Evolutionary conservation across 1,140 invertebrate species (phyloP), one percentile per base, ranked within the genome.

Genomic region (Aphaenogaster ashmeadi): DNA sequence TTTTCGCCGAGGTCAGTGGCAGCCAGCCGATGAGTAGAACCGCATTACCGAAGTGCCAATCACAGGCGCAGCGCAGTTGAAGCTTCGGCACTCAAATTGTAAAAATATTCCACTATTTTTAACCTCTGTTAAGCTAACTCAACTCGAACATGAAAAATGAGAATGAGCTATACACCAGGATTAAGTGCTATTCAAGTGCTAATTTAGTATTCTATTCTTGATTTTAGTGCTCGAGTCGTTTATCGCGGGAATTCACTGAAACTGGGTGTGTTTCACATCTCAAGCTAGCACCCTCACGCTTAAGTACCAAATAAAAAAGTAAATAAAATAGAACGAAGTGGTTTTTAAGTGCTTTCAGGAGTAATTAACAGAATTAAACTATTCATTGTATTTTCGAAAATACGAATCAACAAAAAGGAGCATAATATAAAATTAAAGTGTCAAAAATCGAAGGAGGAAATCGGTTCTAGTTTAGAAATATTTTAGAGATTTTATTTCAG

Each of bases 1-100:
- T 86, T 86, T 86, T 66, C 84, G 54, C 21, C 50, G 75, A 64
- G 84, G 72, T 86, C 75, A 87, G 67, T 80, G 77, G 85, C 75
- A 58, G 75, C 18, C 85, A 67, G 21, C 38, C 47, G 77, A 64
- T 60, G 67, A 38, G 64, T 21, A 62, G 41, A 86, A 87, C 41
- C 77, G 77, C 77, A 87, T 87, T 87, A 87, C 64, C 54, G 50
- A 87, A 69, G 47, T 87, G 85, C 77, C 86, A 87, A 86, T 87
- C 79, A 77, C 86, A 54, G 78, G 38, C 69, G 36, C 64, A 54
- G 13, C 66, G 60, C 33, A 9, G 47, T 33, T 47, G 21, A 66
- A 64, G 62, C 38, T 86, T 69, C 33, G 58, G 27, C 36, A 54
- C 54, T 52, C n/a, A 44, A 66, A 80, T 87, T 50, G 62, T 58